These are phyloP conservation scores for Beroe ovata DNA, from an alignment of 37 sponge, comb jelly and placozoan genomes.

Conservation along the genomic window DNA sequence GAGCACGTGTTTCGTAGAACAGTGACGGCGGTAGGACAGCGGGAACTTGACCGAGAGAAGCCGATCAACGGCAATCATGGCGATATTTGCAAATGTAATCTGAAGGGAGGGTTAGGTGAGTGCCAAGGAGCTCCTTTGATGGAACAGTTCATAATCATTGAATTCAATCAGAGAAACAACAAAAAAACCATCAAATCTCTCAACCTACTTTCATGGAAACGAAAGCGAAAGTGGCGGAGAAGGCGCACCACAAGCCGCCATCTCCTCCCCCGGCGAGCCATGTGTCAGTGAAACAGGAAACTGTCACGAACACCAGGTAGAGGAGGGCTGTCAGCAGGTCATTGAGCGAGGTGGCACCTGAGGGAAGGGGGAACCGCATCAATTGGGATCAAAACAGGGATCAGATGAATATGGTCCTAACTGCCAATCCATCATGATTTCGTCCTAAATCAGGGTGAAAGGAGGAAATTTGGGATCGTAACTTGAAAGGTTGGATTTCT, in stretches of 20 bases:
- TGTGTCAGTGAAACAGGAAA: slow-evolving; percentile 50
- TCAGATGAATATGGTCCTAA: too few relatives aligned
- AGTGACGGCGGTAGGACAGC: slow-evolving; percentile 34
- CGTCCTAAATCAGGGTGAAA: too few relatives aligned
- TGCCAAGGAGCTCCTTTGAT: neutral
- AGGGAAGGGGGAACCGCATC: neutral
- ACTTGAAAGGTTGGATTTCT: neutral
- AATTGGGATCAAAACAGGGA: too few relatives aligned
- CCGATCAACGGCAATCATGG: slow-evolving; percentile 44
- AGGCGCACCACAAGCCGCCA: slow-evolving; percentile 4
- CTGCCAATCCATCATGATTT: too few relatives aligned
- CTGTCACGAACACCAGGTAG: slow-evolving; percentile 35
- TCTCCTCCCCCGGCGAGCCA: slow-evolving; percentile 22
- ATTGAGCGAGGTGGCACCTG: slow-evolving; percentile 61
- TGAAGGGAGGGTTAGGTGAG: neutral
- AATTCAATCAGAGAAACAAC: neutral
- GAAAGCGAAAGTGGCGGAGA: slow-evolving; percentile 12
- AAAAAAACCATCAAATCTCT: neutral
- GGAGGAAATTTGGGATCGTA: neutral
- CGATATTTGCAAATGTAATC: slow-evolving; percentile 31
- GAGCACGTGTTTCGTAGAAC: slow-evolving; percentile 29
- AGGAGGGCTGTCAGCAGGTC: slow-evolving; percentile 62
- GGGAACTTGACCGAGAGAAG: slow-evolving; percentile 28
- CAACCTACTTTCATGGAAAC: slow-evolving; percentile 54
- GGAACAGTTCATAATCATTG: too few relatives aligned